phyloP scores from a whole-genome alignment of 2,113 vertebrate species.

The Prunella fulvescens region DNA sequence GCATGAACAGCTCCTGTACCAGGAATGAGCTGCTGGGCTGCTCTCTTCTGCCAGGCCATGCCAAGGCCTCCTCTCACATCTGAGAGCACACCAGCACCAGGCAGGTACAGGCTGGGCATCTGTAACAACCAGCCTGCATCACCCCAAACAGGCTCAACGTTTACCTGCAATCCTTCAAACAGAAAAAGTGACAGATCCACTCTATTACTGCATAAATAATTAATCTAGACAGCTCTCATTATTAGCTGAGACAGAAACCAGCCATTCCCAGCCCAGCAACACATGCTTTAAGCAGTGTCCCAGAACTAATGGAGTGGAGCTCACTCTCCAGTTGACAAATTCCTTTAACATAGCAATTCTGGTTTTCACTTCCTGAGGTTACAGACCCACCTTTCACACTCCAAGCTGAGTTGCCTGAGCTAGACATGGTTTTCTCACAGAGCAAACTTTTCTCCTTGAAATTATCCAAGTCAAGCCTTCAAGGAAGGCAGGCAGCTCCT shows the following conservation, averaged over 20 bases:
- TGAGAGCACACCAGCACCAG: background rate
- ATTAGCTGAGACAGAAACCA: background rate
- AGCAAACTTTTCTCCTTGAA: background rate
- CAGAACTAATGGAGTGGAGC: background rate
- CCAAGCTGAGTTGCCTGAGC: background rate
- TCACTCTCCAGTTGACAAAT: background rate
- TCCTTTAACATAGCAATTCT: background rate
- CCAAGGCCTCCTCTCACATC: background rate
- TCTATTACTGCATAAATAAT: background rate
- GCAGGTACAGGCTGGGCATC: background rate
- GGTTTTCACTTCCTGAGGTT: background rate
- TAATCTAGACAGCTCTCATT: background rate
- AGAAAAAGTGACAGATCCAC: background rate
- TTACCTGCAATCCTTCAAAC: background rate
- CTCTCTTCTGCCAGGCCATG: background rate
- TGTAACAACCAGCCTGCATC: background rate
- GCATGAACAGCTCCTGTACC: background rate
- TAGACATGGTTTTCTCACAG: background rate
- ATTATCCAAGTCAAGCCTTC: background rate
- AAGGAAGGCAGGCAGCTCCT: background rate
- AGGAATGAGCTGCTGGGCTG: background rate
- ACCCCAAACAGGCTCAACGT: background rate
- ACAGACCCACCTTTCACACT: background rate
- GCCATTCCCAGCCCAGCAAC: background rate
- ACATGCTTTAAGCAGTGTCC: background rate